Evolutionary conservation across 2,113 vertebrate genomes (phyloP), one percentile per base, ranked within the genome.

Genomic region (Ochotona princeps): DNA sequence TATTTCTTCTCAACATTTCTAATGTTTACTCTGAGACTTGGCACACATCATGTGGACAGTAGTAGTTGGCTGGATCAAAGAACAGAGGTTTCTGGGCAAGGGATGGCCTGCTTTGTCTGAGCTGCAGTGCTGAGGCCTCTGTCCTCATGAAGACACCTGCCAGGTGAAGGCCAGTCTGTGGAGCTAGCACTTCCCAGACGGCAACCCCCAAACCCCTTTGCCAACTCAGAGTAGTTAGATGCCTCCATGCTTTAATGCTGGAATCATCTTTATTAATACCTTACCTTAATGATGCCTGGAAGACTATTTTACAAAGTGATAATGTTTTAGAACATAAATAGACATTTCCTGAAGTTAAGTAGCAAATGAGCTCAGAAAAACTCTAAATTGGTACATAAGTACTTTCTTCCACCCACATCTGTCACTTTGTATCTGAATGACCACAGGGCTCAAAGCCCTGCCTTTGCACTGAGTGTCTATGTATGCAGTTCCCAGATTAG

Each of bases 311-410:
- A 57, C 13, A 49, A 17, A 83, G 8, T 76, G 49, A 90, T 23
- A 38, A 26, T 60, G 66, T 74, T 87, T 83, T 69, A 88, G 82
- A 93, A 73, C 66, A 49, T 75, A 86, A 90, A 35, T 35, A 57
- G 38, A 66, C 60, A 47, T 54, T 81, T 70, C 44, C 74, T 79
- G 47, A 28, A 65, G 83, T 80, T 87, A 28, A n/a, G 1, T 17
- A 21, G 47, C 8, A 80, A 88, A 75, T 30, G 1, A 26, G 63
- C 76, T 47, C 61, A 35, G 8, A 51, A 69, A 11, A 47, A 87
- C 83, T 73, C 82, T 66, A 91, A 51, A 38, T 67, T 47, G 25
- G 3, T 49, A 20, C 57, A 10, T 26, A 47, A 11, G 3, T 78
- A 6, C 65, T 85, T 54, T 78, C 23, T 87, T 93, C 66, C 51